Conservation (phyloP, 2,113 vertebrate genomes). For the Drymodes brunneopygia region DNA sequence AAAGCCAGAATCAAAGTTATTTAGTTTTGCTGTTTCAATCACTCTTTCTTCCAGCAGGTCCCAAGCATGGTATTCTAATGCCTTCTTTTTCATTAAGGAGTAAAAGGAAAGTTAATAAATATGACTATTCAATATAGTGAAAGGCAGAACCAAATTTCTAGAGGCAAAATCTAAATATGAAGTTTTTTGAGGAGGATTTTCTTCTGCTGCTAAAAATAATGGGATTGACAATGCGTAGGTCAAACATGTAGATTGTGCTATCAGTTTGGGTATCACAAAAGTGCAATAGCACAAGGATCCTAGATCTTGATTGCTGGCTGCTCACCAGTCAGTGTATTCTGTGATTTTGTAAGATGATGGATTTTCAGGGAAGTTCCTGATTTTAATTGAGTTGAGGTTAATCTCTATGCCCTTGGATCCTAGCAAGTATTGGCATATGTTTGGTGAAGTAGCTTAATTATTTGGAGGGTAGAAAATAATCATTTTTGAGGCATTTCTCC, state of each 20-base stretch:
- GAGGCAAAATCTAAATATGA: not conserved
- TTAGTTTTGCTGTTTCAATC: not conserved
- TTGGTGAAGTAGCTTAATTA: not conserved
- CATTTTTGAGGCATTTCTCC: not conserved
- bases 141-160: not conserved
- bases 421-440: not conserved
- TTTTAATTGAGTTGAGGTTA: not conserved
- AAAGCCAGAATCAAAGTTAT: not conserved
- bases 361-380: not conserved
- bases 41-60: not conserved
- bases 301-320: not conserved
- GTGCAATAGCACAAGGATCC: not conserved
- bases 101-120: not conserved
- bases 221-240: not conserved
- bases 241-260: rapidly evolving
- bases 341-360: not conserved
- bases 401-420: not conserved
- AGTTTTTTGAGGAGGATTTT: rapidly evolving
- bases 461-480: not conserved
- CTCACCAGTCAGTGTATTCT: not conserved
- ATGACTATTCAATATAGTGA: not conserved
- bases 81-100: too few species aligned
- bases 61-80: rapidly evolving
- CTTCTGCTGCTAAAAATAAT: not conserved
- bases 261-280: not conserved